A percentile compares a stretch with the other conserved stretches of the same genome.
phyloP scores from a whole-genome alignment of 2,113 vertebrate genomes.

The Microtus montanus region DNA sequence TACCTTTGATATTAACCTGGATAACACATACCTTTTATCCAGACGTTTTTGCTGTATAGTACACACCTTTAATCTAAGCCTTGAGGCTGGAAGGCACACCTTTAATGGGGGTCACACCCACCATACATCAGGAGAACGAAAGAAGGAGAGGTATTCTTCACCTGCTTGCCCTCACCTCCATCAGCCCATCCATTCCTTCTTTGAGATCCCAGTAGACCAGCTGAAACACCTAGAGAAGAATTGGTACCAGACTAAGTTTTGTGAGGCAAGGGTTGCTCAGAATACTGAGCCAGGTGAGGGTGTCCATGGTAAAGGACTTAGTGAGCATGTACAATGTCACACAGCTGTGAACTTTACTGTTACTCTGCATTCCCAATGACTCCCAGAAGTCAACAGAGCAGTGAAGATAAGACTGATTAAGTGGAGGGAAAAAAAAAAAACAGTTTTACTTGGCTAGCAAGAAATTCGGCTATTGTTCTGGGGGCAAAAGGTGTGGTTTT shows the following conservation, averaged over 20 bases:
- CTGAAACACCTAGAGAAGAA: background rate
- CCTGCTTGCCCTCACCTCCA: background rate
- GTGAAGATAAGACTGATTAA: background rate
- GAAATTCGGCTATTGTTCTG: constrained; percentile 1
- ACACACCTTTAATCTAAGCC: background rate
- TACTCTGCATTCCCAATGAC: background rate
- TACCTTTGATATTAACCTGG: background rate
- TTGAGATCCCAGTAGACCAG: background rate
- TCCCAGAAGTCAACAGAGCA: background rate
- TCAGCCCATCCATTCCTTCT: background rate
- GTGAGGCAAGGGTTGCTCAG: background rate
- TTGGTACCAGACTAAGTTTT: too few relatives aligned
- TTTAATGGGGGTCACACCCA: background rate
- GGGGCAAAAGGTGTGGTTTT: background rate
- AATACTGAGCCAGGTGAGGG: background rate
- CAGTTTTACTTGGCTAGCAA: background rate
- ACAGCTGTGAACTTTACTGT: background rate
- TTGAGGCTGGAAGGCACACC: background rate
- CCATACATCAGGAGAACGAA: background rate
- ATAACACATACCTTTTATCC: background rate
- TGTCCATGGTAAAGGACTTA: background rate
- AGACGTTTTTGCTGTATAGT: too few relatives aligned
- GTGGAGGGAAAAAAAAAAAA: background rate
- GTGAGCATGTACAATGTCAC: background rate
- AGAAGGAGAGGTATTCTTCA: background rate